A percentile compares a stretch with the other conserved stretches of the same genome.
Evolutionary conservation across 2,797 vertebrate genomes (phyloP).

Genomic region (Syngnathus acus): DNA sequence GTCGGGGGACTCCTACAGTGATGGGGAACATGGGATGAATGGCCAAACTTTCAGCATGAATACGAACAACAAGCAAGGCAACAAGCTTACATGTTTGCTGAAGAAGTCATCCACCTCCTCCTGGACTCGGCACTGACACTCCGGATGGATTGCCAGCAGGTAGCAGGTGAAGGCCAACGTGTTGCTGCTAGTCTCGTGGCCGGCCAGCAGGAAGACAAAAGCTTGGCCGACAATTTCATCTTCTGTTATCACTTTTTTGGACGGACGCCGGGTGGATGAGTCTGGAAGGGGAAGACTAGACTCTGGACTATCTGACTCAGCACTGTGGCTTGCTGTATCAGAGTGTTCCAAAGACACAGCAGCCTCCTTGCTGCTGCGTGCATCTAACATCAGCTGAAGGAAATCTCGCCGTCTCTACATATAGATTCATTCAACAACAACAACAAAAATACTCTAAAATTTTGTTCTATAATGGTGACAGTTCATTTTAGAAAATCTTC

Average conservation of each 20-base stretch:
- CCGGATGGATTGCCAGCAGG: slow-evolving; percentile 78
- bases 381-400: slow-evolving; percentile 87
- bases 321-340: slow-evolving; percentile 47
- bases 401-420: slow-evolving; percentile 82
- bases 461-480: neutral
- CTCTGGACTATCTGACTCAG: slow-evolving; percentile 3
- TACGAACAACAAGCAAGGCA: neutral
- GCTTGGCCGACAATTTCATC: slow-evolving; percentile 90
- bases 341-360: slow-evolving; percentile 55
- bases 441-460: too few relatives aligned
- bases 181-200: slow-evolving; percentile 86
- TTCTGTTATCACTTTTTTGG: slow-evolving; percentile 72
- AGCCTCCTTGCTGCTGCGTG: slow-evolving; percentile 37
- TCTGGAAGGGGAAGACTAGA: neutral
- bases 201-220: slow-evolving; percentile 85
- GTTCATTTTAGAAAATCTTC: neutral
- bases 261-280: slow-evolving; percentile 21
- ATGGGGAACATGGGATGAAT: slow-evolving; percentile 2
- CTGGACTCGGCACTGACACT: slow-evolving; percentile 77
- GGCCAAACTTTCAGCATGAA: neutral
- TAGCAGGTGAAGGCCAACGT: slow-evolving; percentile 82
- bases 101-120: slow-evolving; percentile 81
- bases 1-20: slow-evolving; percentile 70
- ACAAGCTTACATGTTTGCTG: slow-evolving; percentile 75
- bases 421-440: neutral